phyloP scores from a whole-genome alignment of 2,113 vertebrate genomes.

The Danio rerio region DNA sequence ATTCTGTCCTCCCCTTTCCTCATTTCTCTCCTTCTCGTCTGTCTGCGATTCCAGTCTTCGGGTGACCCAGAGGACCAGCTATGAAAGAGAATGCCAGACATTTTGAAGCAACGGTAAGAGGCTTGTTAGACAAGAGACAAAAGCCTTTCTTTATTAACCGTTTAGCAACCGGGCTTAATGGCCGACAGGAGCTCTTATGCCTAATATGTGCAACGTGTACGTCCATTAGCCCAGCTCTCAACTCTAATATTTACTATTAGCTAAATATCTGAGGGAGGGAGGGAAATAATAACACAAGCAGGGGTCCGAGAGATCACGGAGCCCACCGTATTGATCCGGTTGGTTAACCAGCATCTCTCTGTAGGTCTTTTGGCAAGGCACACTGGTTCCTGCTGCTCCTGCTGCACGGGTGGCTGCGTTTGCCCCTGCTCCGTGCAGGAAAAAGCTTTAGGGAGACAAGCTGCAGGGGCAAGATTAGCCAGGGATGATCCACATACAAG shows the following conservation, averaged over 20 bases:
- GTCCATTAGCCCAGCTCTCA: conserved; percentile 11
- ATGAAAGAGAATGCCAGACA: conserved; percentile 37
- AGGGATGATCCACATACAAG: conserved; percentile 39
- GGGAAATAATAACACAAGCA: conserved; percentile 18
- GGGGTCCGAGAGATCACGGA: conserved; percentile 33
- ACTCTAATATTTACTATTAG: conserved; percentile 16
- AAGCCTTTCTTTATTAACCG: conserved; percentile 28
- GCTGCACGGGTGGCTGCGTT: conserved; percentile 47
- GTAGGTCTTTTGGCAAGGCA: conserved; percentile 26
- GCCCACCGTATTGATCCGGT: conserved; percentile 46
- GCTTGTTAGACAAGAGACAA: conserved; percentile 38
- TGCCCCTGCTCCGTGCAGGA: conserved; percentile 22
- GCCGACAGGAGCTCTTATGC: neutral
- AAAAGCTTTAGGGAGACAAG: conserved; percentile 32
- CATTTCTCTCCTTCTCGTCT: conserved; percentile 11
- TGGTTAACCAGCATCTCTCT: conserved; percentile 28
- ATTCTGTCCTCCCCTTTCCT: conserved; percentile 38
- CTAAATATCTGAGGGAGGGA: conserved; percentile 8
- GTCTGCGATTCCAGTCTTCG: conserved; percentile 9
- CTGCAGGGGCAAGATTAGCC: conserved; percentile 39
- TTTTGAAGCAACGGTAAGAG: conserved; percentile 32
- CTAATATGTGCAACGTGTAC: neutral
- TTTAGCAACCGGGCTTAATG: conserved; percentile 20
- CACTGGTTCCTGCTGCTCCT: conserved; percentile 23
- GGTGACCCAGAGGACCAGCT: conserved; percentile 33